phyloP scores from a whole-genome alignment of 2,113 vertebrate genomes.

The Lota lota region DNA sequence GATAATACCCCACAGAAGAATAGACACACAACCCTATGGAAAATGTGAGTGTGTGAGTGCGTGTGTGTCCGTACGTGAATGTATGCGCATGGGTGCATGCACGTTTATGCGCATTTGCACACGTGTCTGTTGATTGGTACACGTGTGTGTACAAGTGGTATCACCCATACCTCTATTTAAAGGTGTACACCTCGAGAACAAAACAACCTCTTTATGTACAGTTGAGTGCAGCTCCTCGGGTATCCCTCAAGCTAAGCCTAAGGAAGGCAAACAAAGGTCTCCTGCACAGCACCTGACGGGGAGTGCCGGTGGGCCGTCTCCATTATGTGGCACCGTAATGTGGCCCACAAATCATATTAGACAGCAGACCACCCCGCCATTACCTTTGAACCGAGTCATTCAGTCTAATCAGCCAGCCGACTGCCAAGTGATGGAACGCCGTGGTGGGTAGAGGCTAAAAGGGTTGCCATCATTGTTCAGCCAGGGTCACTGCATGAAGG shows the following conservation, averaged over 20 bases:
- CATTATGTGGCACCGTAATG: neutral
- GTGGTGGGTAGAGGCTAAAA: constrained; percentile 5
- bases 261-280: neutral
- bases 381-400: constrained; percentile 14
- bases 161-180: no score
- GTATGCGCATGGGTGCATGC: neutral
- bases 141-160: no score
- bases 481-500: neutral
- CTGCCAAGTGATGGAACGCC: constrained; percentile 14
- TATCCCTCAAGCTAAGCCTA: no score
- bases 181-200: no score
- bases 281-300: neutral
- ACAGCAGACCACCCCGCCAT: constrained; percentile 12
- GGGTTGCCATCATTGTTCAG: neutral
- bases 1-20: constrained; percentile 49
- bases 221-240: no score
- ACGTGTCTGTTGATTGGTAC: neutral
- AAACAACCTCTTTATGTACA: no score
- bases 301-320: neutral
- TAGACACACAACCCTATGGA: constrained; percentile 1
- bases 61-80: neutral
- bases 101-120: neutral
- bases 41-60: neutral
- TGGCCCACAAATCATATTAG: constrained; percentile 16
- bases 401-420: neutral